Conservation (phyloP, 92 coral and sea anemone species). For the Virgularia gustaviana region DNA sequence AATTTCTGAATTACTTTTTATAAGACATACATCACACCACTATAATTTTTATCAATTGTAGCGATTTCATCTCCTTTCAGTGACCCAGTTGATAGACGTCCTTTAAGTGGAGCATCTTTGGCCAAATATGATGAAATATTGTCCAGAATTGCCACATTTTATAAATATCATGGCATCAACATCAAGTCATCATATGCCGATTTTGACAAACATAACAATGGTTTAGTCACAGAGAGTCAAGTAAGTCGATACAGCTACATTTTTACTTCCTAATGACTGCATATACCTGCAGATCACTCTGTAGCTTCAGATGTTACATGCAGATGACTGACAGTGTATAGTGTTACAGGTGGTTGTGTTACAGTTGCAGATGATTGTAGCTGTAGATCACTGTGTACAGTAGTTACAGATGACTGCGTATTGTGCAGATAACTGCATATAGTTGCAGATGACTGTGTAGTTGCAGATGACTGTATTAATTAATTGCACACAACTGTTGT, state of each 20-base stretch:
- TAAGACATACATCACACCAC: not conserved
- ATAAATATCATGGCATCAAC: conserved; percentile 90
- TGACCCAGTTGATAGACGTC: conserved; percentile 74
- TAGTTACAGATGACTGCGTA: no score
- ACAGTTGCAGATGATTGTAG: no score
- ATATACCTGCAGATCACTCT: not conserved
- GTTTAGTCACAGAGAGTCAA: conserved; percentile 94
- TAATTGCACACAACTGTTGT: no score
- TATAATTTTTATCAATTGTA: not conserved
- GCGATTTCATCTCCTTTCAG: conserved; percentile 22
- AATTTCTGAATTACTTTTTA: not conserved
- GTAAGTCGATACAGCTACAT: conserved; percentile 18
- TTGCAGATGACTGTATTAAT: no score
- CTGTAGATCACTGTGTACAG: no score
- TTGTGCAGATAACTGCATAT: no score
- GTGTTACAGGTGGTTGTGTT: no score
- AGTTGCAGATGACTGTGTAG: no score
- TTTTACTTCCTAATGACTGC: not conserved
- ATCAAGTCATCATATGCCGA: conserved; percentile 92
- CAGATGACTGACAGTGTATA: no score
- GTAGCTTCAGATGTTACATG: no score
- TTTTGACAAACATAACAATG: conserved; percentile 97
- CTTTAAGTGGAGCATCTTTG: conserved; percentile 87
- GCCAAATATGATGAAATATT: conserved; percentile 78
- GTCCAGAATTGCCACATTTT: conserved; percentile 71